Percentiles rank a stretch among this genome's conserved stretches.
phyloP scores from a whole-genome alignment of 2,888 invertebrate genomes.

The Torymus tubicola region DNA sequence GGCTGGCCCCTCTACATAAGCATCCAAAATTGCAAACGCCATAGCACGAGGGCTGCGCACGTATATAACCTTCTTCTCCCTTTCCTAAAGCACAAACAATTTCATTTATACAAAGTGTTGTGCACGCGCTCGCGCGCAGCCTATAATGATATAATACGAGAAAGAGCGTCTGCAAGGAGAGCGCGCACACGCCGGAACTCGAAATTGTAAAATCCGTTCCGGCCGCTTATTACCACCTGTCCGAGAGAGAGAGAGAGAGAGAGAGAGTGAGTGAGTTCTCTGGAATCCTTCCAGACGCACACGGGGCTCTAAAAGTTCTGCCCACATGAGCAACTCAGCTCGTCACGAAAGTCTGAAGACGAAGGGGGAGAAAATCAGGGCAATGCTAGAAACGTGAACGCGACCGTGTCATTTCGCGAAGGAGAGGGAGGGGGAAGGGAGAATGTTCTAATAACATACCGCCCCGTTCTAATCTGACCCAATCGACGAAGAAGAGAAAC shows the following conservation, averaged over 20 bases:
- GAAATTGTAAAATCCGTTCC: conserved; percentile 56
- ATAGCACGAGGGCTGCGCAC: too few species aligned
- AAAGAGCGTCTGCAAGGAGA: conserved; percentile 17
- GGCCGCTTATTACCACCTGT: conserved; percentile 52
- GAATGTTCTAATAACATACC: conserved; percentile 38
- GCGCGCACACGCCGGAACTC: neutral
- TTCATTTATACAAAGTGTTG: conserved; percentile 1
- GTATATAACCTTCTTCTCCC: too few species aligned
- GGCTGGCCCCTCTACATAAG: too few species aligned
- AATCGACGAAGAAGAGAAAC: too few species aligned
- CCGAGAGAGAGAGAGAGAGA: too few species aligned
- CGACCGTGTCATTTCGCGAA: conserved; percentile 49
- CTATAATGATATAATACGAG: conserved; percentile 44
- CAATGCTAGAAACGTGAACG: conserved; percentile 24
- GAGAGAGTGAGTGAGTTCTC: neutral
- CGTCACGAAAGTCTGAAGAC: too few species aligned
- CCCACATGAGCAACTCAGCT: too few species aligned
- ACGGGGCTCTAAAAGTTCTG: too few species aligned
- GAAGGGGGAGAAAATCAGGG: neutral
- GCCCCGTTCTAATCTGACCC: neutral
- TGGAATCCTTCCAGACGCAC: too few species aligned
- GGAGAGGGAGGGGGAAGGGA: conserved; percentile 1
- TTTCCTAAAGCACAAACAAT: too few species aligned
- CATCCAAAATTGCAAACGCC: too few species aligned
- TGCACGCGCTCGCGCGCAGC: neutral